These are phyloP conservation scores for Micrastur ruficollis DNA, from an alignment of 2,797 vertebrate genomes.

Conservation along the genomic window DNA sequence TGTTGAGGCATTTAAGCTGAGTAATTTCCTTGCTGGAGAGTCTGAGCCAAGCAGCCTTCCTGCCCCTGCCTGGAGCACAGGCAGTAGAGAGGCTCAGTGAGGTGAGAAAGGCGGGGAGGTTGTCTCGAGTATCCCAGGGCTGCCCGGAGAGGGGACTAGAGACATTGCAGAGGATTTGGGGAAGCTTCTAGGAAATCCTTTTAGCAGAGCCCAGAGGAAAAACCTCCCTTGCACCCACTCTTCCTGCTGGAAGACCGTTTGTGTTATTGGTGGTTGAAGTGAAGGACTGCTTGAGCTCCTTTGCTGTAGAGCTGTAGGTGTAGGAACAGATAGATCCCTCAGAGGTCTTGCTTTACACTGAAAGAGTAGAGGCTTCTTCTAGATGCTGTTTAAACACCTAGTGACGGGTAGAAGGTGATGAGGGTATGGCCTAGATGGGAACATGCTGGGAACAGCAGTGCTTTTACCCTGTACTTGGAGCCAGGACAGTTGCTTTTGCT, in stretches of 20 bases:
- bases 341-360: not conserved
- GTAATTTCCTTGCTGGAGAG: not conserved
- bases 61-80: not conserved
- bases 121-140: accelerated
- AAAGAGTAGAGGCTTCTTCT: not conserved
- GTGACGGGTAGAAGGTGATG: not conserved
- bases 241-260: not conserved
- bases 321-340: not conserved
- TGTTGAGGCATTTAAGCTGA: not conserved
- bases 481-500: not conserved
- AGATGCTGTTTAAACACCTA: not conserved
- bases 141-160: not conserved
- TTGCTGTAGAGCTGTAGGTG: not conserved
- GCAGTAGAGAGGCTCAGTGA: not conserved
- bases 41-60: not conserved
- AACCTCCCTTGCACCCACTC: not conserved
- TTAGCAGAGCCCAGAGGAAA: not conserved
- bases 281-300: not conserved
- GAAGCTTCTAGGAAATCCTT: not conserved
- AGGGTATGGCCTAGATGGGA: not conserved
- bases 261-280: not conserved
- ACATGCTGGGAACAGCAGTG: not conserved
- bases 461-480: not conserved
- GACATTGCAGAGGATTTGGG: not conserved
- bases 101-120: not conserved